phyloP scores from a whole-genome alignment of 2,797 vertebrate species.

The Mormyrus proboscirostris region DNA sequence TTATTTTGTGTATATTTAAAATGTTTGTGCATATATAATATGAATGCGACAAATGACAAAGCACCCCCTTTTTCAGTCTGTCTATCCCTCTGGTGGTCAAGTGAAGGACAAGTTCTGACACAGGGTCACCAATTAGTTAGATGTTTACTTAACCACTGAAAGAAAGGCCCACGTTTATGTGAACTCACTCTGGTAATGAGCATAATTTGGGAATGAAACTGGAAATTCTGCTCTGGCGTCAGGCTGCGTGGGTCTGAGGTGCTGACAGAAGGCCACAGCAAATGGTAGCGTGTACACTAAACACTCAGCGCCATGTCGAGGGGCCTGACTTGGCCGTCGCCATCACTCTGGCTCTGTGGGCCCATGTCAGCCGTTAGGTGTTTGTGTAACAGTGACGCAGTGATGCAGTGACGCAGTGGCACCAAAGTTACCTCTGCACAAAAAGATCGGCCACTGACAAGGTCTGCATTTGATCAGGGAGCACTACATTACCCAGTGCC shows the following conservation, averaged over 20 bases:
- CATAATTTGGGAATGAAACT: neutral
- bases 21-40: neutral
- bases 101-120: constrained; percentile 1
- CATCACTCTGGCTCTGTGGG: neutral
- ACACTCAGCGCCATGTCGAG: neutral
- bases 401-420: neutral
- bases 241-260: neutral
- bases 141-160: constrained; percentile 19
- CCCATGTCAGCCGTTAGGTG: neutral
- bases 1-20: neutral
- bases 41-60: neutral
- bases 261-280: neutral
- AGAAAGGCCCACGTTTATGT: constrained; percentile 6
- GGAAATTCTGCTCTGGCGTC: neutral
- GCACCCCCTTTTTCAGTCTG: neutral
- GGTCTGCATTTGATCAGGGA: neutral
- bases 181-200: neutral
- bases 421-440: neutral
- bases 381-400: neutral
- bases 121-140: neutral
- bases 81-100: neutral
- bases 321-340: neutral
- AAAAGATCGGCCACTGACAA: neutral
- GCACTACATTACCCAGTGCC: neutral
- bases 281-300: neutral